Percentiles rank a stretch among this genome's conserved stretches.
phyloP scores from a whole-genome alignment of 2,797 vertebrate genomes.

The Semotilus atromaculatus region DNA sequence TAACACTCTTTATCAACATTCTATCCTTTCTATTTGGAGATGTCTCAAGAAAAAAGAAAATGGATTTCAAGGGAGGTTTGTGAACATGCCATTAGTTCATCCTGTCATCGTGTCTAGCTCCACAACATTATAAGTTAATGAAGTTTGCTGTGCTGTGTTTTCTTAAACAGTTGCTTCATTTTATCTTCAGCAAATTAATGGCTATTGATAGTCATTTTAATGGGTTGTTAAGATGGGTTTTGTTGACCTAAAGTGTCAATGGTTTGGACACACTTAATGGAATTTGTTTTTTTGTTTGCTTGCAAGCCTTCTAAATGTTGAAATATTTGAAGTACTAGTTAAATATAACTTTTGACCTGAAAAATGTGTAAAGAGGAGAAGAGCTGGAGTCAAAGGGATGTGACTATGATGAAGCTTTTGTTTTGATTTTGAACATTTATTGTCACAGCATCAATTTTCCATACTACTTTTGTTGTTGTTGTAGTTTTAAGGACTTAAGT shows the following conservation, averaged over 20 bases:
- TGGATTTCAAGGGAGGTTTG: not conserved
- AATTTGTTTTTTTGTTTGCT: too few species aligned
- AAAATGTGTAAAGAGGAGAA: not conserved
- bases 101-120: not conserved
- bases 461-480: too few species aligned
- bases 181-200: not conserved
- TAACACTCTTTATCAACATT: not conserved
- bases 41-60: not conserved
- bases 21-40: not conserved
- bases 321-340: not conserved
- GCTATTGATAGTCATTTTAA: not conserved
- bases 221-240: not conserved
- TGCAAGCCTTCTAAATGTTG: not conserved
- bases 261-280: too few species aligned
- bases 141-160: not conserved
- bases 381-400: too few species aligned
- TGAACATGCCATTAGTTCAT: not conserved
- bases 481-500: not conserved
- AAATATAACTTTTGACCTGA: not conserved
- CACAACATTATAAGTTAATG: not conserved
- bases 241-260: not conserved
- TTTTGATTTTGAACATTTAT: not conserved
- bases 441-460: too few species aligned
- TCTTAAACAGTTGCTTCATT: not conserved
- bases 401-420: not conserved